Conservation (phyloP, 2,797 vertebrate species). For the Bufotes viridis region DNA sequence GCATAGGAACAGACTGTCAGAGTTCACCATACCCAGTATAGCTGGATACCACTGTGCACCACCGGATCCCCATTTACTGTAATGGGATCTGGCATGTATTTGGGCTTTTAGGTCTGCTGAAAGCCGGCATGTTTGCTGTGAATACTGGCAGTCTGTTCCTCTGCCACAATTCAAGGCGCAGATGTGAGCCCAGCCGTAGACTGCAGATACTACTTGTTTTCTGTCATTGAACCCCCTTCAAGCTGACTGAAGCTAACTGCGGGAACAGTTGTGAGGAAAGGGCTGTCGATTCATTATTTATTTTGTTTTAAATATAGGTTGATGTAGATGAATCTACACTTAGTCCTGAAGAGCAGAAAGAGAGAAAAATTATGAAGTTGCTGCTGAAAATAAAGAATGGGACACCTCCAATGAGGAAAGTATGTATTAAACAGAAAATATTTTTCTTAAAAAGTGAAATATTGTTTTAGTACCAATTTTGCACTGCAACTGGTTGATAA, state of each 20-base stretch:
- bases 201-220: no score
- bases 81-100: no score
- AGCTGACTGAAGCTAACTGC: not conserved
- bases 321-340: conserved; percentile 98
- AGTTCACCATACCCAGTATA: no score
- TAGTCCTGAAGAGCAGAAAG: conserved; percentile 97
- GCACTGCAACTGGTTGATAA: not conserved
- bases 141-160: no score
- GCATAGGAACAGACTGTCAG: no score
- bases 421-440: conserved; percentile 56
- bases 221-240: not conserved
- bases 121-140: no score
- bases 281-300: not conserved
- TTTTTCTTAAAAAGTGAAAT: not conserved
- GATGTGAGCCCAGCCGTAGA: no score
- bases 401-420: conserved; percentile 98
- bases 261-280: not conserved
- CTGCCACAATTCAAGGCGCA: no score
- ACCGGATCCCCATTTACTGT: no score
- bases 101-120: no score
- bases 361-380: conserved; percentile 99
- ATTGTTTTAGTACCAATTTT: not conserved
- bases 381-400: conserved; percentile 98
- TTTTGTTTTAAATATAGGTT: conserved; percentile 76
- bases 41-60: no score